These are phyloP conservation scores for Melanocharis versteri DNA, from an alignment of 2,113 vertebrate species.

Conservation along the genomic window DNA sequence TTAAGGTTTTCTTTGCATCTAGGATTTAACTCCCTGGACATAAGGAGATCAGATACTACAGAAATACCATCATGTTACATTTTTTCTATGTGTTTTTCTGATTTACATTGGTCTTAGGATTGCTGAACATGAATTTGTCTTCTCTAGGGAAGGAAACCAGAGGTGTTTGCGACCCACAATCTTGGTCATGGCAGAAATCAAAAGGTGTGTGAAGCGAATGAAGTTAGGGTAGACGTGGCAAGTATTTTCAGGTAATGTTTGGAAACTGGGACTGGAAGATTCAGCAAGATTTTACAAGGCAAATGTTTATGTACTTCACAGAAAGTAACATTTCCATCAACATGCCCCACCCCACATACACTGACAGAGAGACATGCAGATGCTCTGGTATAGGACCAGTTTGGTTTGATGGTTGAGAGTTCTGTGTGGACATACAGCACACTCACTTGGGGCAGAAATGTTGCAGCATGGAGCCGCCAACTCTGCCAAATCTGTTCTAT, in stretches of 20 bases:
- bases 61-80: neutral
- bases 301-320: neutral
- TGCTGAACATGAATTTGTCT: neutral
- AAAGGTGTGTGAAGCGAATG: neutral
- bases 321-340: neutral
- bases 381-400: neutral
- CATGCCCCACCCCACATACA: neutral
- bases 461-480: neutral
- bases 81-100: neutral
- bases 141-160: neutral
- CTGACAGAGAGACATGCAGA: neutral
- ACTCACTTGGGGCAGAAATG: neutral
- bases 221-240: neutral
- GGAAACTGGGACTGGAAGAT: neutral
- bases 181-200: neutral
- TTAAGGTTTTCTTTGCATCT: neutral
- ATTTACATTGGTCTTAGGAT: neutral
- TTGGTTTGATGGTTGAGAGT: neutral
- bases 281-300: neutral
- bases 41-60: neutral
- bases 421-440: neutral
- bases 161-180: neutral
- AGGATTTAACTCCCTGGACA: neutral
- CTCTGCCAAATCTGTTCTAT: neutral
- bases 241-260: neutral